These are phyloP conservation scores for Glareola pratincola DNA, from an alignment of 2,113 vertebrate species.

Conservation along the genomic window DNA sequence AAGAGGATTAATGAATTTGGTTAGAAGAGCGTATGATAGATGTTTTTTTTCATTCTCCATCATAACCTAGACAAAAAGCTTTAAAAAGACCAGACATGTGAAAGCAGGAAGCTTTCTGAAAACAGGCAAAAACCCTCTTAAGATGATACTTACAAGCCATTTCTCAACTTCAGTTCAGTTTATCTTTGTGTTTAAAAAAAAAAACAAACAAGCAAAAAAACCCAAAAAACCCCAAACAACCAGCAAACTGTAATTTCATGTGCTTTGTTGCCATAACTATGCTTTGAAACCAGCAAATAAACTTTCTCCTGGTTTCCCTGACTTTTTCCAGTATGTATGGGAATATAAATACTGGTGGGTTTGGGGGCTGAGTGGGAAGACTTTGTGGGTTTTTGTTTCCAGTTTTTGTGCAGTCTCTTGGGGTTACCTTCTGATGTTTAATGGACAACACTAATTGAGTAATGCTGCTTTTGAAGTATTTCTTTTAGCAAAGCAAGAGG, in stretches of 20 bases:
- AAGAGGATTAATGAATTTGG: neutral
- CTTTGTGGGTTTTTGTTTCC: neutral
- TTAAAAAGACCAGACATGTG: neutral
- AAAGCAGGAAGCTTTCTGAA: neutral
- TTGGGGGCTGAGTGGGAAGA: neutral
- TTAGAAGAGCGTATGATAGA: neutral
- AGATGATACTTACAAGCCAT: neutral
- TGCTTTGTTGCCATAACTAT: neutral
- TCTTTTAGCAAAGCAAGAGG: neutral
- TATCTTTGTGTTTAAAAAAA: neutral
- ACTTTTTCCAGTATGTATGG: neutral
- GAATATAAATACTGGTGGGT: neutral
- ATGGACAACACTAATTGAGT: neutral
- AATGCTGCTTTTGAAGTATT: neutral
- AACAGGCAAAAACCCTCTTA: neutral
- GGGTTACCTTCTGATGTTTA: neutral
- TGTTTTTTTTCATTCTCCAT: neutral
- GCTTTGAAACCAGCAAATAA: neutral
- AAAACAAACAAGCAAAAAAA: neutral
- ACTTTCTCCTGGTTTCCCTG: neutral
- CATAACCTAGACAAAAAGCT: neutral
- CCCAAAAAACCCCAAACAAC: neutral
- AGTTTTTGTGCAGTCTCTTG: neutral
- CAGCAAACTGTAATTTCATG: neutral
- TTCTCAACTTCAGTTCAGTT: neutral